Conservation (phyloP, 2,797 vertebrate species). For the Falco peregrinus region DNA sequence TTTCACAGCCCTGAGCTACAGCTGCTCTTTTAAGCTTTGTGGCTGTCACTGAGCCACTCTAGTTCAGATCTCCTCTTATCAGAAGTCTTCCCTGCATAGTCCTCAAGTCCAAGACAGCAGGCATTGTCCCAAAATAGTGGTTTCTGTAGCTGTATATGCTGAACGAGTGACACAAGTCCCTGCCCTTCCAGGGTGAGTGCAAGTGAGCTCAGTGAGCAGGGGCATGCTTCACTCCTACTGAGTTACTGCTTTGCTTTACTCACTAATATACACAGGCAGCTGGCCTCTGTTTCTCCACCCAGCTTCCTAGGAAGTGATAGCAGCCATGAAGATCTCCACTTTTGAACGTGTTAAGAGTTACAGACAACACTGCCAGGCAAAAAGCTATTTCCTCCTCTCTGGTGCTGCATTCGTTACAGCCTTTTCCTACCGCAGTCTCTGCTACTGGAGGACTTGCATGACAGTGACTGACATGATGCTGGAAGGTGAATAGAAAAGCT, state of each 20-base stretch:
- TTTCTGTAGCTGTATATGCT: background rate
- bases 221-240: background rate
- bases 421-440: background rate
- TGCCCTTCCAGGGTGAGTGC: background rate
- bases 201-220: background rate
- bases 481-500: constrained; percentile 19
- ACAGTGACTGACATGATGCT: constrained; percentile 50
- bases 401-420: background rate
- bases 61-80: background rate
- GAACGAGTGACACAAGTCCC: background rate
- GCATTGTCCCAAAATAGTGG: background rate
- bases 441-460: constrained; percentile 6
- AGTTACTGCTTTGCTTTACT: background rate
- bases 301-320: background rate
- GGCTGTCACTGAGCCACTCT: background rate
- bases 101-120: background rate
- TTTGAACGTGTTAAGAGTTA: background rate
- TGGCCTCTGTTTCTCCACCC: background rate
- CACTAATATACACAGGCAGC: background rate
- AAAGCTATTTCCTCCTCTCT: background rate
- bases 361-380: background rate
- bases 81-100: background rate
- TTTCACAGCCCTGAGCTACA: background rate
- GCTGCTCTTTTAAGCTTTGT: background rate
- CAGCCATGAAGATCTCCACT: background rate